These are phyloP conservation scores for Lasioglossum baleicum DNA, from an alignment of 1,140 invertebrate genomes.

Conservation along the genomic window DNA sequence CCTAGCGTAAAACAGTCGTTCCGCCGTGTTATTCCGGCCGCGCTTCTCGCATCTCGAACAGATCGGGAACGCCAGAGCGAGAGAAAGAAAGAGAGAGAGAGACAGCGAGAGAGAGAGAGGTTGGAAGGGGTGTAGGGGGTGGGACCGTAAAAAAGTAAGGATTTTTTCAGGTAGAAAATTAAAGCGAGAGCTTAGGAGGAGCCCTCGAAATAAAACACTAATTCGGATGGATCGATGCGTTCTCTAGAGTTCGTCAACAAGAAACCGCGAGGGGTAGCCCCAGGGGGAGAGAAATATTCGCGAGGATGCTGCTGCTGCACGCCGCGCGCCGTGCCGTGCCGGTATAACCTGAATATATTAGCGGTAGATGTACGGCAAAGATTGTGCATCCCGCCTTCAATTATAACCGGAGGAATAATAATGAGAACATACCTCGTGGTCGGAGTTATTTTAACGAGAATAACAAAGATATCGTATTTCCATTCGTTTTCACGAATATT, in stretches of 20 bases:
- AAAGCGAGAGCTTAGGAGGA: constrained; percentile 70
- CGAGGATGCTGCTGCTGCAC: constrained; percentile 12
- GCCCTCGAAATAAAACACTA: constrained; percentile 72
- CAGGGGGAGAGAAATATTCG: constrained; percentile 8
- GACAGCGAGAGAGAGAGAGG: too few relatives aligned
- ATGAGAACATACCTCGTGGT: constrained; percentile 41
- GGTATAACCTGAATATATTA: constrained; percentile 63
- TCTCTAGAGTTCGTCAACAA: constrained; percentile 62
- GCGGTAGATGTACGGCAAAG: constrained; percentile 54
- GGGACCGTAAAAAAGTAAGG: constrained; percentile 40
- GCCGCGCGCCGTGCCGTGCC: not conserved
- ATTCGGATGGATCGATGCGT: constrained; percentile 70
- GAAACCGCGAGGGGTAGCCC: constrained; percentile 45
- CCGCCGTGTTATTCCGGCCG: constrained; percentile 28
- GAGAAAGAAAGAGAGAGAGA: too few relatives aligned
- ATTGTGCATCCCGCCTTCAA: constrained; percentile 51
- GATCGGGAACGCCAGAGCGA: constrained; percentile 2
- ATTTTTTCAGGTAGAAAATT: constrained; percentile 74
- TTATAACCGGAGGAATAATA: constrained; percentile 60
- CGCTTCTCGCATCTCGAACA: constrained; percentile 23
- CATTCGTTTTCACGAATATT: not conserved
- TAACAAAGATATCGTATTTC: constrained; percentile 1
- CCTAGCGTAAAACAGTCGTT: constrained; percentile 33
- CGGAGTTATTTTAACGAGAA: constrained; percentile 37
- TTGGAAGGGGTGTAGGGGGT: too few relatives aligned